A percentile compares a stretch with the other conserved stretches of the same genome.
Evolutionary conservation across 2,888 invertebrate species (phyloP).

Genomic region (Hypsopygia costalis): DNA sequence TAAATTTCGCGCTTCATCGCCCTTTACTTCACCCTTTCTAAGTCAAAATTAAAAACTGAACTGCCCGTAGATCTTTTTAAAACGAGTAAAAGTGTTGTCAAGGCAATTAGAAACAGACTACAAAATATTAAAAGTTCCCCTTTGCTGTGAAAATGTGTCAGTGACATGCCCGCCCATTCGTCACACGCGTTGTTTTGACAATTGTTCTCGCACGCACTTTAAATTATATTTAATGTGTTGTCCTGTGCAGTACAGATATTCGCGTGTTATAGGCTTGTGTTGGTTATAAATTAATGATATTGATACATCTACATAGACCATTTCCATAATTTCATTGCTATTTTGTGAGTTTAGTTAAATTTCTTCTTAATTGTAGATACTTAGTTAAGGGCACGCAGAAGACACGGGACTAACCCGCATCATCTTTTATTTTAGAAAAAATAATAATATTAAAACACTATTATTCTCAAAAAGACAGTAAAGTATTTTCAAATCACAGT

Average conservation of each 20-base stretch:
- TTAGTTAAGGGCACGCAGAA: too few species aligned
- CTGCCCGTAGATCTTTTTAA: conserved; percentile 34
- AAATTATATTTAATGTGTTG: conserved; percentile 29
- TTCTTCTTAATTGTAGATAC: too few species aligned
- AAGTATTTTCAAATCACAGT: too few species aligned
- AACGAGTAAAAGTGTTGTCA: conserved; percentile 37
- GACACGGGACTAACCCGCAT: too few species aligned
- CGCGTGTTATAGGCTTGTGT: too few species aligned
- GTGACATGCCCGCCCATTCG: conserved; percentile 44
- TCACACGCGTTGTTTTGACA: conserved; percentile 38
- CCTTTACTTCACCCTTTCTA: conserved; percentile 27
- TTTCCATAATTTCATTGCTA: too few species aligned
- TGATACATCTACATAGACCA: too few species aligned
- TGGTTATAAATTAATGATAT: too few species aligned
- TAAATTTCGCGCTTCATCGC: conserved; percentile 21
- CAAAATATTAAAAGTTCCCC: conserved; percentile 66
- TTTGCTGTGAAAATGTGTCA: conserved; percentile 40
- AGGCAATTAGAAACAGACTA: conserved; percentile 65
- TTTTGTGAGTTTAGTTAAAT: too few species aligned
- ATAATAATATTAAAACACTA: too few species aligned
- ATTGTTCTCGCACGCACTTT: conserved; percentile 28
- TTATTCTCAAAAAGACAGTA: too few species aligned
- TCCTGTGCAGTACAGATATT: conserved; percentile 5
- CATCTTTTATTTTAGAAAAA: too few species aligned
- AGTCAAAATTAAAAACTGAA: conserved; percentile 41